Evolutionary conservation across 2,888 invertebrate species (phyloP), one percentile per base, ranked within the genome.

Genomic region (Eucera pruinosa): DNA sequence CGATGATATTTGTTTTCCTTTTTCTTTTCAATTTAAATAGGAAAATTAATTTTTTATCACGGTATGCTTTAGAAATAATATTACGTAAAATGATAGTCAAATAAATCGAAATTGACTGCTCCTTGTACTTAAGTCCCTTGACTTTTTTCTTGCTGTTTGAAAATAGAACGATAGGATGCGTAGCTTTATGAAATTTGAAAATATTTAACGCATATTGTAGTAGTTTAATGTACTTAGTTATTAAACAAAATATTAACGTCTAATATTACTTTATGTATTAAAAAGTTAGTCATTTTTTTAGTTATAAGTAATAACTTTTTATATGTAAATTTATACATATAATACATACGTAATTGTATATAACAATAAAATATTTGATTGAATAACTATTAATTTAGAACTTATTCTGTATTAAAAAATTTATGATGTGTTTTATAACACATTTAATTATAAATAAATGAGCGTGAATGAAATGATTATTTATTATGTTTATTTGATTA

Each of bases 371-470:
- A 55, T 41, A 41, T 47, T 55, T 25, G n/a, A 43, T n/a, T n/a
- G n/a, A n/a, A 36, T 20, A 41, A 18, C 25, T 41, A 33, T 2
- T 9, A 48, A 23, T 23, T 33, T n/a, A n/a, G n/a, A n/a, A 57
- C 6, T 43, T 47, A 1, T 33, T 20, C 5, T 27, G 1, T 2
- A 30, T 2, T 33, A 25, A 48, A 70, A 7, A 20, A 20, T 41
- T 7, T 25, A 41, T 33, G 30, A 2, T n/a, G 20, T 20, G 20
- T 20, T 41, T 41, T 54, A 18, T n/a, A 54, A 69, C 11, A 13
- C 20, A 11, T 27, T 55, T 39, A 30, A 52, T n/a, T 33, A 23
- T 23, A 64, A 73, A 45, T 48, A 67, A 73, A 54, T 48, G 36
- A 64, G 27, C 11, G 36, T 4, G 23, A 25, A 36, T 1, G 25